phyloP scores from a whole-genome alignment of 1,140 invertebrate species.

The Thaumatotibia leucotreta region DNA sequence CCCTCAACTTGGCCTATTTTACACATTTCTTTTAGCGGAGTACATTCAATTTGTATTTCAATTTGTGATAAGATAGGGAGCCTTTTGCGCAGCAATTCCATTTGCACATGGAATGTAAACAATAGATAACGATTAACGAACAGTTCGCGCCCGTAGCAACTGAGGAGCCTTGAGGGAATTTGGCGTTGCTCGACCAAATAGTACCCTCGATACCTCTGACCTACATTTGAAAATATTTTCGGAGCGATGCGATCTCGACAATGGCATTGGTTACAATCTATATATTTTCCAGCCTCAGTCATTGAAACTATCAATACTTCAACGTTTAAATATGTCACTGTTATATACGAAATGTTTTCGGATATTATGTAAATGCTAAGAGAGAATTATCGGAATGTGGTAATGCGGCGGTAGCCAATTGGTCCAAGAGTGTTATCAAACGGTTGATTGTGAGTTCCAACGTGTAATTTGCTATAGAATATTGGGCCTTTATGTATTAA shows the following conservation, averaged over 20 bases:
- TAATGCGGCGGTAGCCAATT: too few relatives aligned
- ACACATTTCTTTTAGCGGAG: too few relatives aligned
- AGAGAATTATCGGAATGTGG: too few relatives aligned
- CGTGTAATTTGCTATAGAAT: too few relatives aligned
- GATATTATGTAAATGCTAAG: too few relatives aligned
- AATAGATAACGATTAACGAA: not conserved
- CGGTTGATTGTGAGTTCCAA: too few relatives aligned
- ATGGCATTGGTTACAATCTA: not conserved
- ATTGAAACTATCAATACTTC: not conserved
- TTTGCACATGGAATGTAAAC: constrained; percentile 1
- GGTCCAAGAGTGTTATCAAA: too few relatives aligned
- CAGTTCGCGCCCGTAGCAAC: not conserved
- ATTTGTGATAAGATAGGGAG: not conserved
- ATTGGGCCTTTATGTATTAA: too few relatives aligned
- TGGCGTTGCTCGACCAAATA: not conserved
- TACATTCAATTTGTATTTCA: constrained; percentile 5
- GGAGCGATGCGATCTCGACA: not conserved
- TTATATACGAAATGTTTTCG: too few relatives aligned
- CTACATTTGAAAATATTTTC: not conserved
- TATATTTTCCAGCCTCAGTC: not conserved
- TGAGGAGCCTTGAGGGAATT: not conserved
- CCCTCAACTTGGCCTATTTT: too few relatives aligned
- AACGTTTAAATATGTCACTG: too few relatives aligned
- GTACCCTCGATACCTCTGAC: not conserved
- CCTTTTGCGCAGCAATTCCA: not conserved